Evolutionary conservation across 2,797 vertebrate genomes (phyloP).

Genomic region (Ptychadena robeensis): DNA sequence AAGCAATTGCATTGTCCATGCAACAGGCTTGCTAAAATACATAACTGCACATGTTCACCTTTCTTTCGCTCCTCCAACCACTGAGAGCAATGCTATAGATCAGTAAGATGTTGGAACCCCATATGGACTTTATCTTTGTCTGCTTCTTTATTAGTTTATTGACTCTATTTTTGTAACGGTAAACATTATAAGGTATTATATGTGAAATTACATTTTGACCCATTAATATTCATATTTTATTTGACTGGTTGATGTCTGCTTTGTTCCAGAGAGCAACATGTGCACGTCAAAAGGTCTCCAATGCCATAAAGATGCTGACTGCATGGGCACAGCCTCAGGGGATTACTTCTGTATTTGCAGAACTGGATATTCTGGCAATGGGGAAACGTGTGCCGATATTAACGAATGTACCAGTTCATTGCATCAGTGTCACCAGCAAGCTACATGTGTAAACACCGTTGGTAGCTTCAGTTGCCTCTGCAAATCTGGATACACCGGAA

Average conservation of each 20-base stretch:
- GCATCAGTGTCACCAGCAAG: conserved; percentile 73
- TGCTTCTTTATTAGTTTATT: no score
- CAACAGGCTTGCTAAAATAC: no score
- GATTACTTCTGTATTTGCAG: conserved; percentile 74
- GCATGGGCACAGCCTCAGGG: conserved; percentile 67
- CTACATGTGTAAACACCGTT: conserved; percentile 74
- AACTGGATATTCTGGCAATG: conserved; percentile 76
- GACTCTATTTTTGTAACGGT: no score
- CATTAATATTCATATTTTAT: background rate
- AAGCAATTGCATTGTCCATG: no score
- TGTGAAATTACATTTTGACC: no score
- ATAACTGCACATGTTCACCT: no score
- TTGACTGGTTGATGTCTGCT: background rate
- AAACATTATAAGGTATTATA: no score
- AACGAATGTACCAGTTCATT: conserved; percentile 76
- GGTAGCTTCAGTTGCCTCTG: conserved; percentile 80
- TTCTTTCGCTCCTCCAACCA: no score
- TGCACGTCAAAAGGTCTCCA: conserved; percentile 62
- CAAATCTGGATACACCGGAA: conserved; percentile 74
- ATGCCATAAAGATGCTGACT: conserved; percentile 75
- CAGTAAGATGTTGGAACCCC: no score
- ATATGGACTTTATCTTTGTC: no score
- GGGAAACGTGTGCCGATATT: conserved; percentile 74
- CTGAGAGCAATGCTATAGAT: no score
- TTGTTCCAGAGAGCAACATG: conserved; percentile 13